Evolutionary conservation across 2,797 vertebrate species (phyloP).

Genomic region (Poecilia gillii): DNA sequence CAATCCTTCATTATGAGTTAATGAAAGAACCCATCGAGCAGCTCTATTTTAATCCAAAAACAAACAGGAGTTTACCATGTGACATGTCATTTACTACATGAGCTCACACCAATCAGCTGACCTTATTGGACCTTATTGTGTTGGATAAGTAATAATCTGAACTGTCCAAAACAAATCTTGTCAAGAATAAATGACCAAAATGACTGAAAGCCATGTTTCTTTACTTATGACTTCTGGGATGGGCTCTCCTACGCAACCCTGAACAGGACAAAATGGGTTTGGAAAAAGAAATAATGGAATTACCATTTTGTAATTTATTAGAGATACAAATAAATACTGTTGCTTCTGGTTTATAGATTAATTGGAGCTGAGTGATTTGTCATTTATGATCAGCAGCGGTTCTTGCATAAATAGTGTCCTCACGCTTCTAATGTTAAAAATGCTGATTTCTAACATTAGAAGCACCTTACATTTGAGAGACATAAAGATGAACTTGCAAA

Average conservation of each 20-base stretch:
- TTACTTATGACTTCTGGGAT: background rate
- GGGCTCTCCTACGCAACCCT: background rate
- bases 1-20: conserved; percentile 27
- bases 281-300: background rate
- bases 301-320: background rate
- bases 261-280: background rate
- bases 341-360: conserved; percentile 13
- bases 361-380: background rate
- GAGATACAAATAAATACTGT: background rate
- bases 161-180: background rate
- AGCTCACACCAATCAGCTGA: background rate
- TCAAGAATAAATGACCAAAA: background rate
- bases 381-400: background rate
- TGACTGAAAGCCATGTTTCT: background rate
- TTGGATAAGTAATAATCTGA: conserved; percentile 8
- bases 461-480: background rate
- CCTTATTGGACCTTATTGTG: conserved; percentile 3
- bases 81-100: background rate
- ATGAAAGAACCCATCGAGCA: conserved; percentile 15
- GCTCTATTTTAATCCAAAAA: conserved; percentile 24
- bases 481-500: background rate
- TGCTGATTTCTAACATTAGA: background rate
- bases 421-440: background rate
- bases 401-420: background rate
- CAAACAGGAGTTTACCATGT: conserved; percentile 14